These are phyloP conservation scores for Epizoanthus fatuus DNA, from an alignment of 92 coral and sea anemone genomes.

Conservation along the genomic window DNA sequence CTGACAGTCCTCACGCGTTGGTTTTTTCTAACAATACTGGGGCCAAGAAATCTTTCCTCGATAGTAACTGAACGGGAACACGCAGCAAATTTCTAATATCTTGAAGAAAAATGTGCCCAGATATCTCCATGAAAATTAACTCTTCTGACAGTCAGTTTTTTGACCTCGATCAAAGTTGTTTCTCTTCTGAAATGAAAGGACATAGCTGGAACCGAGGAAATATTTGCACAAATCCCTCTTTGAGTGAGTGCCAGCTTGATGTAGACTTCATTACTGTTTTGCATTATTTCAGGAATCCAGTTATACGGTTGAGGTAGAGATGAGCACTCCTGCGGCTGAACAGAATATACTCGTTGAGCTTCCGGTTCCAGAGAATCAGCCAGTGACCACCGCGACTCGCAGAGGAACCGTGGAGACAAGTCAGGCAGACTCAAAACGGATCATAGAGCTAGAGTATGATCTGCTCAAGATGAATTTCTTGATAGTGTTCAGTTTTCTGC, in stretches of 20 bases:
- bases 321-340: background rate
- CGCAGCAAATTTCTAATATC: no score
- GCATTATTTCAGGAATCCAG: background rate
- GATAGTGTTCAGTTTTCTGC: conserved; percentile 27
- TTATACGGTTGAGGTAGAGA: background rate
- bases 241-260: no score
- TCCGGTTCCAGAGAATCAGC: background rate
- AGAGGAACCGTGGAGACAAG: background rate
- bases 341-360: no score
- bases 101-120: no score
- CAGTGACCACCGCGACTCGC: background rate
- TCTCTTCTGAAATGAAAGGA: background rate
- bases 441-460: conserved; percentile 17
- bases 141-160: background rate
- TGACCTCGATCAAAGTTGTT: background rate
- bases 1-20: no score
- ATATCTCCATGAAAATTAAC: no score
- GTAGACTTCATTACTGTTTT: background rate
- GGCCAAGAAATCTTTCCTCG: no score
- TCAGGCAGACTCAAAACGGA: conserved; percentile 6
- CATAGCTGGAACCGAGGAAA: no score
- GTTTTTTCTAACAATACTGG: no score
- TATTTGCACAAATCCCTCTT: no score
- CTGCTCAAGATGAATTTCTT: conserved; percentile 36
- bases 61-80: no score